Conservation (phyloP, 2,797 vertebrate species). For the Podargus strigoides region DNA sequence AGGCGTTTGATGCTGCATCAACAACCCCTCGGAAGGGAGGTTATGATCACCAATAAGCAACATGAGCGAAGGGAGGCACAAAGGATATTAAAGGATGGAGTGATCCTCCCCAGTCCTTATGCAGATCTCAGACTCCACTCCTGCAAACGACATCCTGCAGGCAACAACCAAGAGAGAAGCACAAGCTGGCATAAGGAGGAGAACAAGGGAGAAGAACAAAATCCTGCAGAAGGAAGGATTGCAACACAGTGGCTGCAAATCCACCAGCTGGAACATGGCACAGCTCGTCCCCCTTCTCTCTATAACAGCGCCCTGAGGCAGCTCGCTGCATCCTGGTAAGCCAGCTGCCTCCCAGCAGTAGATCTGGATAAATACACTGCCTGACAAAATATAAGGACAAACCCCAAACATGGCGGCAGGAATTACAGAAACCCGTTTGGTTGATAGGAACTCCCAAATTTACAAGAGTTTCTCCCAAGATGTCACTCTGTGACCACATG, state of each 20-base stretch:
- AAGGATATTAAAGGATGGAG: not conserved
- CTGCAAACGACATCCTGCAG: not conserved
- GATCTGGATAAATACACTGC: not conserved
- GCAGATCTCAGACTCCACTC: not conserved
- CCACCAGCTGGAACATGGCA: not conserved
- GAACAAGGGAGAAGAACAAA: not conserved
- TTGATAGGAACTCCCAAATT: not conserved
- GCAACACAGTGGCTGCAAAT: accelerated
- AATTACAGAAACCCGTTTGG: not conserved
- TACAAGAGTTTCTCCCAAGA: not conserved
- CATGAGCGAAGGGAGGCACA: not conserved
- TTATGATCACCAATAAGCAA: not conserved
- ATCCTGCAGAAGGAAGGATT: not conserved
- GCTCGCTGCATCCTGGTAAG: not conserved
- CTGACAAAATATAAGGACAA: not conserved
- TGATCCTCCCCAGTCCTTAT: accelerated
- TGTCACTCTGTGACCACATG: not conserved
- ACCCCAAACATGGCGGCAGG: not conserved
- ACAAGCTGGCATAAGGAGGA: accelerated
- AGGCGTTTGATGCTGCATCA: accelerated
- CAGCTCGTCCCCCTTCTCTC: not conserved
- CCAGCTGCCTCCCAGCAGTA: not conserved
- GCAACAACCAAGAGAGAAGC: not conserved
- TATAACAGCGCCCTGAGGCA: accelerated
- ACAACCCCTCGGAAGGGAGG: accelerated